These are phyloP conservation scores for Limnothrissa miodon DNA, from an alignment of 2,113 vertebrate species.

Conservation along the genomic window DNA sequence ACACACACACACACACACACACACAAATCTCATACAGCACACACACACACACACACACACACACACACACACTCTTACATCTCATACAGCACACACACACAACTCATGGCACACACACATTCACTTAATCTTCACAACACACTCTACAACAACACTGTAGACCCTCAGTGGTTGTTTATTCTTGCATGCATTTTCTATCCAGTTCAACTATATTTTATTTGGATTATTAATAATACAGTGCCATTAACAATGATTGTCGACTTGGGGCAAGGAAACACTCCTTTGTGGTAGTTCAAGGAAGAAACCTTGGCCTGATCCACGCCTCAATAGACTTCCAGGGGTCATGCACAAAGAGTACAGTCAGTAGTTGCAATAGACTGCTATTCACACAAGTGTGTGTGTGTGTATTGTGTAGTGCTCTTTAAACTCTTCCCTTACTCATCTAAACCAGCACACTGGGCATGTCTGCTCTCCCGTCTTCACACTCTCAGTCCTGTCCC, in stretches of 20 bases:
- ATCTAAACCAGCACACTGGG: background rate
- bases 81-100: constrained; percentile 38
- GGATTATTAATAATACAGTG: too few species aligned
- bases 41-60: constrained; percentile 24
- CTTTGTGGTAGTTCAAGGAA: too few species aligned
- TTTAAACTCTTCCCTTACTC: background rate
- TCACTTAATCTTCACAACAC: background rate
- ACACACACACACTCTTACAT: constrained; percentile 38
- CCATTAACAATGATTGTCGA: too few species aligned
- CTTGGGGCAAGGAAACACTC: too few species aligned
- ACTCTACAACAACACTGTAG: background rate
- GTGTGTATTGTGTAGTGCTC: background rate
- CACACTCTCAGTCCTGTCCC: background rate
- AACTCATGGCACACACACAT: constrained; percentile 25
- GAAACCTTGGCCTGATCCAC: too few species aligned
- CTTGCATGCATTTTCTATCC: too few species aligned
- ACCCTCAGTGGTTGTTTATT: too few species aligned
- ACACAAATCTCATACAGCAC: constrained; percentile 5
- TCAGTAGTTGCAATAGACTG: too few species aligned
- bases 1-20: constrained; percentile 31
- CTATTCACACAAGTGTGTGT: too few species aligned
- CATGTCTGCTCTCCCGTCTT: background rate
- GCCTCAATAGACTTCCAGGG: too few species aligned
- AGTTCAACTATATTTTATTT: too few species aligned
- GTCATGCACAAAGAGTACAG: too few species aligned